Evolutionary conservation across 2,797 vertebrate genomes (phyloP).

Genomic region (Pelobates cultripes): DNA sequence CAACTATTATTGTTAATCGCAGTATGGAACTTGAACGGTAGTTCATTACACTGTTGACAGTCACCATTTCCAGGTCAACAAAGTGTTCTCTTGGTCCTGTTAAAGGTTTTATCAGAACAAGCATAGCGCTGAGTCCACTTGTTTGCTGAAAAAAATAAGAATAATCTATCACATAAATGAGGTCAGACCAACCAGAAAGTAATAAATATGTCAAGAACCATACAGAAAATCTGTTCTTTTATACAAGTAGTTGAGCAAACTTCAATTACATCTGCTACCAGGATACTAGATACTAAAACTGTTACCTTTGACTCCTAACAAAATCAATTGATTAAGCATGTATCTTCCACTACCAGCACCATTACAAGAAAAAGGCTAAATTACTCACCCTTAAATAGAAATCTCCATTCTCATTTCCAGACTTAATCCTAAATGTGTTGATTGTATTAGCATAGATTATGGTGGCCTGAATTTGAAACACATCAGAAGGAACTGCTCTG

Average conservation of each 20-base stretch:
- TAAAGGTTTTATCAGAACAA: constrained; percentile 90
- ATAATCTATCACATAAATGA: no score
- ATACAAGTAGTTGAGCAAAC: no score
- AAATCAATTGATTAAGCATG: no score
- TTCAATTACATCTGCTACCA: no score
- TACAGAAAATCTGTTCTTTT: no score
- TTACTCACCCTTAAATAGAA: constrained; percentile 83
- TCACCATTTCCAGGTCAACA: constrained; percentile 97
- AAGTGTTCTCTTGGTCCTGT: constrained; percentile 88
- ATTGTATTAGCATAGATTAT: constrained; percentile 90
- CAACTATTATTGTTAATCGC: constrained; percentile 91
- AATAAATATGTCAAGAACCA: no score
- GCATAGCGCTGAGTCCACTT: constrained; percentile 90
- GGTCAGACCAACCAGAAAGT: no score
- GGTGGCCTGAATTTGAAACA: constrained; percentile 98
- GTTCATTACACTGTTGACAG: constrained; percentile 87
- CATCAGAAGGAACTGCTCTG: constrained; percentile 85
- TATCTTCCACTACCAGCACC: no score
- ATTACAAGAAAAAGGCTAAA: background rate
- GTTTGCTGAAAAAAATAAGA: constrained; percentile 80
- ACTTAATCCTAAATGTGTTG: constrained; percentile 94
- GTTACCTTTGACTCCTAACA: no score
- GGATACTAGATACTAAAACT: no score
- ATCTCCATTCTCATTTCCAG: constrained; percentile 91
- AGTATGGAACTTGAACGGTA: constrained; percentile 92